Conservation (phyloP, 2,113 vertebrate species). For the Epinephelus lanceolatus region DNA sequence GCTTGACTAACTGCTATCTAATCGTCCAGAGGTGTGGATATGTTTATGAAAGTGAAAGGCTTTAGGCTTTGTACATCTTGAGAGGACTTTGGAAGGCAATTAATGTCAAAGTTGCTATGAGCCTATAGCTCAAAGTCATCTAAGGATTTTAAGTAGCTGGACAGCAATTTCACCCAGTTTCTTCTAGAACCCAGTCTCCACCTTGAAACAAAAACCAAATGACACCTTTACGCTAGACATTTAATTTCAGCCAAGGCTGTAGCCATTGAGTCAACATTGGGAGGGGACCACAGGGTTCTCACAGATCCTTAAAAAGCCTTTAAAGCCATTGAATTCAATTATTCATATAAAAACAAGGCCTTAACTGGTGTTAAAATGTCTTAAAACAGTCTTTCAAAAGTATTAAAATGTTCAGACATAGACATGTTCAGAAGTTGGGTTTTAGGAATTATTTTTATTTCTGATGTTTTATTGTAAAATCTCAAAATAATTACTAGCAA, state of each 20-base stretch:
- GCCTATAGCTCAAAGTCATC: not conserved
- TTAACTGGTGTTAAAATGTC: no score
- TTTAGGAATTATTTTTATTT: no score
- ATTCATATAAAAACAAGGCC: no score
- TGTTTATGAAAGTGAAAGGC: constrained; percentile 45
- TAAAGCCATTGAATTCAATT: no score
- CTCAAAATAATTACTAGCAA: no score
- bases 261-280: no score
- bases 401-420: no score
- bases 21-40: constrained; percentile 42
- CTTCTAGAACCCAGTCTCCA: not conserved
- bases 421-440: no score
- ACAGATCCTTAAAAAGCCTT: no score
- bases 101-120: not conserved
- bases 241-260: not conserved
- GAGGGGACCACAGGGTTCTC: no score
- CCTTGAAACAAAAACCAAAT: not conserved
- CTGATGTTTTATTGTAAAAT: no score
- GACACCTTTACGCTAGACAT: not conserved
- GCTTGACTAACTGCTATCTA: constrained; percentile 25
- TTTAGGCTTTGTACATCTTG: constrained; percentile 3
- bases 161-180: not conserved
- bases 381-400: no score
- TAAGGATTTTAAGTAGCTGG: not conserved
- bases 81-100: constrained; percentile 4